Evolutionary conservation across 1,140 invertebrate genomes (phyloP).

Genomic region (Calliopsis andreniformis): DNA sequence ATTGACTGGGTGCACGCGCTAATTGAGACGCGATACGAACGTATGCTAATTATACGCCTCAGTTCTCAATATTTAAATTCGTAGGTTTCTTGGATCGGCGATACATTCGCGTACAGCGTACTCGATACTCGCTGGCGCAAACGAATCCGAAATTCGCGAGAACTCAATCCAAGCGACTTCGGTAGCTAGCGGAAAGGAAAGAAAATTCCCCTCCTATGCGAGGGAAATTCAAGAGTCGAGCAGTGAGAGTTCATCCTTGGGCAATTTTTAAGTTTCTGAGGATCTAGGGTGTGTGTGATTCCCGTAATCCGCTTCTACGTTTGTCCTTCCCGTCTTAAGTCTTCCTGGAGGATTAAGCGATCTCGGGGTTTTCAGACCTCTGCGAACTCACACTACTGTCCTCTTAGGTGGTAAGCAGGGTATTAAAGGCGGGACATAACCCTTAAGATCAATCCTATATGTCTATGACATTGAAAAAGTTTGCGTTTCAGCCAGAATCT

Average conservation of each 20-base stretch:
- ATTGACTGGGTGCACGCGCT: constrained; percentile 51
- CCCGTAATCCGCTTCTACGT: neutral
- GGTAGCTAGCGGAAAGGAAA: neutral
- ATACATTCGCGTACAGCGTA: constrained; percentile 45
- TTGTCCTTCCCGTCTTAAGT: neutral
- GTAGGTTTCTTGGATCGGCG: constrained; percentile 36
- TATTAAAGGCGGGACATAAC: neutral
- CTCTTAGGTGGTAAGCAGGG: neutral
- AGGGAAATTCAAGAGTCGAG: neutral
- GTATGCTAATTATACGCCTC: constrained; percentile 24
- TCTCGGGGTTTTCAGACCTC: neutral
- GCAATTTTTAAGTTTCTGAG: neutral
- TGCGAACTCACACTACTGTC: neutral
- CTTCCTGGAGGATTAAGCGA: neutral
- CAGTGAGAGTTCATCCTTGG: neutral
- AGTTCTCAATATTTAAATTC: constrained; percentile 57
- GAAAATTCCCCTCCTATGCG: neutral
- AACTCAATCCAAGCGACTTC: constrained; percentile 11
- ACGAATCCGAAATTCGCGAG: constrained; percentile 18
- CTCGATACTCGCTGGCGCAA: constrained; percentile 53
- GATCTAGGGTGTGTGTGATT: neutral
- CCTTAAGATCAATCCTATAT: neutral
- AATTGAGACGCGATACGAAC: too few species aligned
- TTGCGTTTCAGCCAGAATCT: too few species aligned
- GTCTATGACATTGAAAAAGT: too few species aligned